Evolutionary conservation across 2,888 invertebrate species (phyloP).

Genomic region (Dioctria linearis): DNA sequence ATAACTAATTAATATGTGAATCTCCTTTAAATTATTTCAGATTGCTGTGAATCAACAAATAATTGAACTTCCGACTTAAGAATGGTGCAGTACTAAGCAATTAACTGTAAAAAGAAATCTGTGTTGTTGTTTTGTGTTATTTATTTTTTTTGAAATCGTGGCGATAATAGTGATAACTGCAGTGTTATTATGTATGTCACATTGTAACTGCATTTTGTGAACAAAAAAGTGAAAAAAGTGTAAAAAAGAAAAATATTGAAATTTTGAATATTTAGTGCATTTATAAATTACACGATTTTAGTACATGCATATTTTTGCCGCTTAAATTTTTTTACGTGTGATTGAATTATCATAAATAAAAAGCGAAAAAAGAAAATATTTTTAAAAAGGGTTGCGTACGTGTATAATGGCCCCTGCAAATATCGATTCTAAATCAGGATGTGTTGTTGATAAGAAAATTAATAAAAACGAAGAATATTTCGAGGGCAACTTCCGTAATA

Average conservation of each 20-base stretch:
- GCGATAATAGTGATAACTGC: too few relatives aligned
- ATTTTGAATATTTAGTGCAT: too few relatives aligned
- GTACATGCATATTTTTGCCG: too few relatives aligned
- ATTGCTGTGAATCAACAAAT: background rate
- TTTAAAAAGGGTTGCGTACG: slow-evolving; percentile 61
- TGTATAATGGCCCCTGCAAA: slow-evolving; percentile 70
- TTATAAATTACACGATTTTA: too few relatives aligned
- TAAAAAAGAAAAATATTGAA: background rate
- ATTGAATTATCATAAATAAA: background rate
- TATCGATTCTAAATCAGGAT: slow-evolving; percentile 69
- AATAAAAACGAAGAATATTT: slow-evolving; percentile 58
- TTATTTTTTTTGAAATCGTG: too few relatives aligned
- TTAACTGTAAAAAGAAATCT: background rate
- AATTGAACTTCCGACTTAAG: slow-evolving; percentile 8
- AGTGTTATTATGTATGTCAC: too few relatives aligned
- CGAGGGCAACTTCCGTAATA: slow-evolving; percentile 23
- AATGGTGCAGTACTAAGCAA: slow-evolving; percentile 25
- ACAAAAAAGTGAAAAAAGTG: background rate
- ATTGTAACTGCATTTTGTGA: too few relatives aligned
- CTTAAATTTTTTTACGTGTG: too few relatives aligned
- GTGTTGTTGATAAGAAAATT: slow-evolving; percentile 66
- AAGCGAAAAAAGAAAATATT: slow-evolving; percentile 22
- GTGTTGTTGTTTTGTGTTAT: too few relatives aligned
- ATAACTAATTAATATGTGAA: too few relatives aligned
- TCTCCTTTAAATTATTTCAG: slow-evolving; percentile 13